phyloP scores from a whole-genome alignment of 1,140 invertebrate genomes.

The Leucophenga varia region DNA sequence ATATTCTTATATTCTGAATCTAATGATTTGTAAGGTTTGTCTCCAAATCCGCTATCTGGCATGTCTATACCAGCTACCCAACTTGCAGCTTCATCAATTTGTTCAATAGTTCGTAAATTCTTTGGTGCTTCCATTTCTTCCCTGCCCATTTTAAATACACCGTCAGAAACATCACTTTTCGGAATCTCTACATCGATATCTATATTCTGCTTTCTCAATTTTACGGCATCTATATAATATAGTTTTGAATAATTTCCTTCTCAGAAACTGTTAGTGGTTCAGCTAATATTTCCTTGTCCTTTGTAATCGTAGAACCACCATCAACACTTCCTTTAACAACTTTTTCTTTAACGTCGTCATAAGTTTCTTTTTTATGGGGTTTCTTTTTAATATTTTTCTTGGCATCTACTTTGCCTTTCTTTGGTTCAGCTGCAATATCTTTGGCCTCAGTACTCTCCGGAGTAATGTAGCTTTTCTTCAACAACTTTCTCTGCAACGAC shows the following conservation, averaged over 20 bases:
- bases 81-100: too few relatives aligned
- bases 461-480: slow-evolving; percentile 5
- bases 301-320: too few relatives aligned
- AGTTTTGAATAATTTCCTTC: slow-evolving; percentile 6
- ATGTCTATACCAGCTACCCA: too few relatives aligned
- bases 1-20: slow-evolving; percentile 40
- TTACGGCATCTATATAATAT: background rate
- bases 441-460: background rate
- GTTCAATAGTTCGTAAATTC: background rate
- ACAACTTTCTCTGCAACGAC: background rate
- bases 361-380: background rate
- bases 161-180: background rate
- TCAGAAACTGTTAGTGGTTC: background rate
- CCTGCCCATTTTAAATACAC: too few relatives aligned
- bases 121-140: background rate
- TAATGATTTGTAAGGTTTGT: slow-evolving; percentile 24
- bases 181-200: too few relatives aligned
- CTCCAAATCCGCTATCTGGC: too few relatives aligned
- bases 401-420: slow-evolving; percentile 4
- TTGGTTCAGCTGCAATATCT: background rate
- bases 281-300: too few relatives aligned
- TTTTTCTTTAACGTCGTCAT: background rate
- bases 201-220: background rate
- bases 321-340: background rate
- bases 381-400: slow-evolving; percentile 1